Conservation (phyloP, 2,797 vertebrate genomes). For the Neostethus bicornis region DNA sequence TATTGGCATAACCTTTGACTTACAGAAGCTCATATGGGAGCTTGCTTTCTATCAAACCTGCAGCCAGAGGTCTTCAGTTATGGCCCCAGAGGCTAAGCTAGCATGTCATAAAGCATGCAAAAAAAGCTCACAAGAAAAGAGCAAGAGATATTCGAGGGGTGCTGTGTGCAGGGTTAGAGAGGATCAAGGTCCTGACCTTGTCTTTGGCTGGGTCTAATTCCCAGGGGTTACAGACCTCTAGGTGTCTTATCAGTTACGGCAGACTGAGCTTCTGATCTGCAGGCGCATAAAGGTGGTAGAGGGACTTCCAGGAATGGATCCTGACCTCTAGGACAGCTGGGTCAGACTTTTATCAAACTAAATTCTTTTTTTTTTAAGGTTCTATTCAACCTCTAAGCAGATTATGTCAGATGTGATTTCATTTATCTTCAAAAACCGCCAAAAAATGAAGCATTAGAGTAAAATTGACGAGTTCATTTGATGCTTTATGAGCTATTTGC, state of each 20-base stretch:
- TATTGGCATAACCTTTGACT: conserved; percentile 61
- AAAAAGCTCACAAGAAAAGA: conserved; percentile 9
- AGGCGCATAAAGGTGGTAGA: conserved; percentile 39
- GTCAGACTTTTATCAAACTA: conserved; percentile 46
- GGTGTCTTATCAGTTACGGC: conserved; percentile 55
- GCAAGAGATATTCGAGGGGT: conserved; percentile 10
- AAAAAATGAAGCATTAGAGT: conserved; percentile 30
- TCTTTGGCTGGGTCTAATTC: conserved; percentile 50
- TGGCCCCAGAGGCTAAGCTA: conserved; percentile 30
- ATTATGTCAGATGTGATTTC: conserved; percentile 33
- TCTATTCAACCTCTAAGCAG: conserved; percentile 25
- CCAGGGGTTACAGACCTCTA: conserved; percentile 28
- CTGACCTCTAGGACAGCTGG: conserved; percentile 40
- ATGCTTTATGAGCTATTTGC: conserved; percentile 52
- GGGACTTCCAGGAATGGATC: conserved; percentile 32
- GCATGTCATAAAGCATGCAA: conserved; percentile 35
- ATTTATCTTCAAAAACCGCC: conserved; percentile 25
- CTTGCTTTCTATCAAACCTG: conserved; percentile 37
- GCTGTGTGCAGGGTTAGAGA: not conserved
- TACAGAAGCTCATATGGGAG: conserved; percentile 17
- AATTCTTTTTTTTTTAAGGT: conserved; percentile 37
- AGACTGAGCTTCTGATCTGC: conserved; percentile 45
- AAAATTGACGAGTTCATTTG: conserved; percentile 48
- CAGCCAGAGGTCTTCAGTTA: conserved; percentile 29
- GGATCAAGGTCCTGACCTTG: conserved; percentile 63